A percentile compares a stretch with the other conserved stretches of the same genome.
These are phyloP conservation scores for Cydia pomonella DNA, from an alignment of 1,140 invertebrate genomes.

Conservation along the genomic window DNA sequence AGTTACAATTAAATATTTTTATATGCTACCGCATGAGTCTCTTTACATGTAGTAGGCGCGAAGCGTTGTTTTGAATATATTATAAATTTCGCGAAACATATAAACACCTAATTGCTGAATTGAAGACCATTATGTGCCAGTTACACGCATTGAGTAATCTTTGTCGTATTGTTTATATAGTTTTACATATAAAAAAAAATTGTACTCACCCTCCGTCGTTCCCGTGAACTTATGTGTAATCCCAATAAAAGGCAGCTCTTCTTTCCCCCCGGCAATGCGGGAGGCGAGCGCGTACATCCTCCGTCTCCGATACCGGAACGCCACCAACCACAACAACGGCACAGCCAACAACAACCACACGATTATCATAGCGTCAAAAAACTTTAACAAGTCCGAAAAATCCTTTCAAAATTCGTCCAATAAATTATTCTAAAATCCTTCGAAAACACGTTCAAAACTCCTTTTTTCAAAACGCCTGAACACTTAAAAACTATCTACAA, in stretches of 20 bases:
- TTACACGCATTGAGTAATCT: no score
- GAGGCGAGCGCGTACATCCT: constrained; percentile 59
- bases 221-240: constrained; percentile 52
- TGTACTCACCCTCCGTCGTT: constrained; percentile 51
- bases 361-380: constrained; percentile 49
- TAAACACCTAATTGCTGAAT: no score
- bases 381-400: not conserved
- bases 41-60: no score
- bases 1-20: no score
- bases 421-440: not conserved
- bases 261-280: constrained; percentile 37
- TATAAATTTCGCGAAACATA: no score
- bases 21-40: no score
- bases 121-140: no score
- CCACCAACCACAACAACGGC: constrained; percentile 46
- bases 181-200: constrained; percentile 11
- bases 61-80: no score
- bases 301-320: constrained; percentile 56
- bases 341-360: constrained; percentile 46
- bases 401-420: not conserved
- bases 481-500: not conserved
- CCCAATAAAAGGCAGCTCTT: constrained; percentile 54
- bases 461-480: not conserved
- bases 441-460: not conserved
- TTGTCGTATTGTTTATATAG: no score